Base-by-base conservation (phyloP, 1,140 invertebrate genomes). In the Mya arenaria region DNA sequence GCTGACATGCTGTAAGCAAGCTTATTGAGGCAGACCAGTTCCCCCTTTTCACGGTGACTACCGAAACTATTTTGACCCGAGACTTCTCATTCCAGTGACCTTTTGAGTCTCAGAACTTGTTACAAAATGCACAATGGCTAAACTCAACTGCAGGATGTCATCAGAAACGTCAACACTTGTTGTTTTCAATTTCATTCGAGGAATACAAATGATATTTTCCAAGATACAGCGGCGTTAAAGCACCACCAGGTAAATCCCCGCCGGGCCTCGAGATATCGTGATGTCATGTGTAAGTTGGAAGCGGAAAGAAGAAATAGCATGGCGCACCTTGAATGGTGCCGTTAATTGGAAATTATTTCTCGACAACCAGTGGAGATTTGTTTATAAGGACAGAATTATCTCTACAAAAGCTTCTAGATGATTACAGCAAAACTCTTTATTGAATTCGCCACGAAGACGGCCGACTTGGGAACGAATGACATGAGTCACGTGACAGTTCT, bases 281-380 rank as follows among this genome's bases (percentile, higher is more conserved):
- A 36, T 28, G 56, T 28, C 30, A 6, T 13, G 30, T 25, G 10
- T 13, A 68, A 25, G 36, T 36, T 28, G n/a, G 1, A 19, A 68
- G 13, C 28, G 65, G 65, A 32, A 68, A 37, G 65, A 68, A 68
- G 65, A 68, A 68, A 68, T 68, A n/a, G 17, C 30, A 8, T 68
- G 30, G 65, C 65, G 39, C 36, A 68, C 25, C 65, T 30, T 68
- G 30, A 68, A 68, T 68, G 65, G 65, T 36, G 65, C 36, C 65
- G 30, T 34, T 68, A 68, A 68, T 68, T 68, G 65, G 39, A 68
- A 68, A 68, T 68, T 68, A 68, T 68, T 68, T 68, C 65, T 68
- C 65, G 36, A 39, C 30, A n/a, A 34, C 36, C 28, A 36, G 8
- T 19, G 65, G 30, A 68, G 65, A 68, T 68, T 68, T 68, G 65